These are phyloP conservation scores for Eleutherodactylus coqui DNA, from an alignment of 2,797 vertebrate species.

Conservation along the genomic window DNA sequence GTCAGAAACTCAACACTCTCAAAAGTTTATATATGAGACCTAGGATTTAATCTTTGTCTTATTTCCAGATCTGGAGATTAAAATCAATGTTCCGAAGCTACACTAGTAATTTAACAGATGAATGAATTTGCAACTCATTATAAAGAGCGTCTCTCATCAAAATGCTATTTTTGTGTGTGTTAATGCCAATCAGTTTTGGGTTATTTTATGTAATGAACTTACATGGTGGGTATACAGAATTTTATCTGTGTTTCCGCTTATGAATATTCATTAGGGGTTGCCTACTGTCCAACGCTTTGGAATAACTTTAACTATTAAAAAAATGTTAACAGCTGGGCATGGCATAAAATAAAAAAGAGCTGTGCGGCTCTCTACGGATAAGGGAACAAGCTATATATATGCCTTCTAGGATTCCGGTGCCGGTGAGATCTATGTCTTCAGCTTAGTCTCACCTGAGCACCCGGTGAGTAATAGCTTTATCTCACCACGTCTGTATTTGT, in stretches of 20 bases:
- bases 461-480: too few relatives aligned
- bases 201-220: background rate
- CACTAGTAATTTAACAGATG: background rate
- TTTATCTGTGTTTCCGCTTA: background rate
- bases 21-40: background rate
- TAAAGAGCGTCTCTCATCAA: background rate
- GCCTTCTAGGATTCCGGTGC: too few relatives aligned
- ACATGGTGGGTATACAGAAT: background rate
- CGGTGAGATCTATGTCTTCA: too few relatives aligned
- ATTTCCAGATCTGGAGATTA: background rate
- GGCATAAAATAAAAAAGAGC: too few relatives aligned
- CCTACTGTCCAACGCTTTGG: background rate
- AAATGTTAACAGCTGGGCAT: too few relatives aligned
- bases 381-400: too few relatives aligned
- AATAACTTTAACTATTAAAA: too few relatives aligned
- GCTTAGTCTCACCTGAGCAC: too few relatives aligned
- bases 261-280: background rate
- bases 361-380: too few relatives aligned
- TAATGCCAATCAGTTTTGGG: background rate
- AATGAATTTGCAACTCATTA: background rate
- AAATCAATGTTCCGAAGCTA: background rate
- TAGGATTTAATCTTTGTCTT: background rate
- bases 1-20: background rate
- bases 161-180: background rate
- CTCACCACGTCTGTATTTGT: too few relatives aligned